phyloP scores from a whole-genome alignment of 2,113 vertebrate species.

The Castor canadensis region DNA sequence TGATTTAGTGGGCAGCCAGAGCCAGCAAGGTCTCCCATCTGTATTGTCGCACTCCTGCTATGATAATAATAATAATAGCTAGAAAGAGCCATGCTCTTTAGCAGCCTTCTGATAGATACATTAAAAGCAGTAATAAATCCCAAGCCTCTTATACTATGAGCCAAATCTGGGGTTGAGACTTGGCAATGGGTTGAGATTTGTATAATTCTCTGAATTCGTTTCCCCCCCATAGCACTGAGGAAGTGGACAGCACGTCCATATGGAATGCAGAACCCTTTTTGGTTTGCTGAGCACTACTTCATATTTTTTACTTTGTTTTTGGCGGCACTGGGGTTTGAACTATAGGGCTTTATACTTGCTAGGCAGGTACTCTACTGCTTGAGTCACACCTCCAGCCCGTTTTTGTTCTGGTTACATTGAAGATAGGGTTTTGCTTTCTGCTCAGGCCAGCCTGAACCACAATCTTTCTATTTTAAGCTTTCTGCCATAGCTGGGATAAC shows the following conservation, averaged over 20 bases:
- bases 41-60: rapidly evolving
- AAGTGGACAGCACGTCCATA: background rate
- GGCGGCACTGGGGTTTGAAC: too few species aligned
- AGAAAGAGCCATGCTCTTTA: background rate
- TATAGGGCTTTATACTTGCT: too few species aligned
- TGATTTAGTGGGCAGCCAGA: background rate
- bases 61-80: background rate
- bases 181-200: background rate
- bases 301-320: too few species aligned
- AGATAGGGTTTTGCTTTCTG: too few species aligned
- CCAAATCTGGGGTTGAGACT: background rate
- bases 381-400: too few species aligned
- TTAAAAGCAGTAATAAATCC: background rate
- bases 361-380: too few species aligned
- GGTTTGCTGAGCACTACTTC: background rate
- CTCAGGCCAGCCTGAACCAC: too few species aligned
- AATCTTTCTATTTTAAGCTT: too few species aligned
- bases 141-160: background rate
- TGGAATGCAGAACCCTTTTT: background rate
- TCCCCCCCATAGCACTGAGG: background rate
- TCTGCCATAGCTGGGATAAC: too few species aligned
- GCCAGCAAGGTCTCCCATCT: background rate
- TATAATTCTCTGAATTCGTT: background rate
- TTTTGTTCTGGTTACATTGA: too few species aligned
- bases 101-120: background rate